These are phyloP conservation scores for Haemorhous mexicanus DNA, from an alignment of 2,113 vertebrate genomes.

Conservation along the genomic window DNA sequence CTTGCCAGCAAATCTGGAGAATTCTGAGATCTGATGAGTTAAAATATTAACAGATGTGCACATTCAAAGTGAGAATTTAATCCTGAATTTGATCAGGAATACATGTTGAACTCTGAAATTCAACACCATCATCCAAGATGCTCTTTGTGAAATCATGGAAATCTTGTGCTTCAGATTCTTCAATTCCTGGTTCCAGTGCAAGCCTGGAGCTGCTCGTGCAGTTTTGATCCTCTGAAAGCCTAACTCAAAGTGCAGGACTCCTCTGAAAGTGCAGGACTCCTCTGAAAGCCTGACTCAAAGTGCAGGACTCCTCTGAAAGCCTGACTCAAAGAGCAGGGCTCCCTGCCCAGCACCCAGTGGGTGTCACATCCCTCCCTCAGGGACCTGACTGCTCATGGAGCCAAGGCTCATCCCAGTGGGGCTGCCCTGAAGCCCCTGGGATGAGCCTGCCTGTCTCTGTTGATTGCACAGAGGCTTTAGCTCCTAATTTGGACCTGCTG, in stretches of 20 bases:
- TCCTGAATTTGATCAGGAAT: not conserved
- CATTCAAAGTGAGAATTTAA: not conserved
- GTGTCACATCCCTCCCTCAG: not conserved
- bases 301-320: too few species aligned
- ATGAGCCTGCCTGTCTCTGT: not conserved
- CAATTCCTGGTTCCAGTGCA: not conserved
- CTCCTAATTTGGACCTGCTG: not conserved
- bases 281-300: not conserved
- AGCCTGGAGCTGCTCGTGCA: not conserved
- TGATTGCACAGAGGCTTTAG: not conserved
- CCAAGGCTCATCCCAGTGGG: fast-evolving
- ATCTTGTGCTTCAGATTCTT: not conserved
- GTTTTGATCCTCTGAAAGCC: not conserved
- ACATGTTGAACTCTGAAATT: not conserved
- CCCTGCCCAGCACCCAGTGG: not conserved
- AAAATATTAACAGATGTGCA: constrained; percentile 19
- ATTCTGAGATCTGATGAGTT: not conserved
- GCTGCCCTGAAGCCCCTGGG: not conserved
- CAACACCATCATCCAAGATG: not conserved
- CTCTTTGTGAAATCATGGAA: not conserved
- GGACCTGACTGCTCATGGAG: not conserved
- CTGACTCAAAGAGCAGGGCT: not conserved
- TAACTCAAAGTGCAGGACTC: not conserved
- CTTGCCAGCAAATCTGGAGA: not conserved
- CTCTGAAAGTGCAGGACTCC: too few species aligned